Evolutionary conservation across 2,888 invertebrate species (phyloP).

Genomic region (Octonoba sinensis): DNA sequence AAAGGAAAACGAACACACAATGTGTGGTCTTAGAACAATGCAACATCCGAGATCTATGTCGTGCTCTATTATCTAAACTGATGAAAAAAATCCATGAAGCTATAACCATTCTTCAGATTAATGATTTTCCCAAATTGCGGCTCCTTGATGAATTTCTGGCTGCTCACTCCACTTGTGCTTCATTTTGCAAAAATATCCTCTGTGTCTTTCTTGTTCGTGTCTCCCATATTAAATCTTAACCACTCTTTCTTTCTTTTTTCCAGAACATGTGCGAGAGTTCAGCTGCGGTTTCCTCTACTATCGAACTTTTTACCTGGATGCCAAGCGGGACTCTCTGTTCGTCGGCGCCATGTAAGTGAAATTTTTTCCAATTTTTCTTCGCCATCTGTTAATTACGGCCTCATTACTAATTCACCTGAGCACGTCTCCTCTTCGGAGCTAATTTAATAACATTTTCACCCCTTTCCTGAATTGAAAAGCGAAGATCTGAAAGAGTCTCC

Average conservation of each 20-base stretch:
- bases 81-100: too few species aligned
- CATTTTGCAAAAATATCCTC: background rate
- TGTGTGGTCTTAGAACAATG: too few species aligned
- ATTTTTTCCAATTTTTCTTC: background rate
- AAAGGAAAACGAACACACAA: too few species aligned
- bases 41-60: too few species aligned
- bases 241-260: slow-evolving; percentile 35
- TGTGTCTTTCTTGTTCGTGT: slow-evolving; percentile 2
- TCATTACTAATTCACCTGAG: slow-evolving; percentile 6
- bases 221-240: too few species aligned
- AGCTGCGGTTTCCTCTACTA: slow-evolving; percentile 91
- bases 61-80: too few species aligned
- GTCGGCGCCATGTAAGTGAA: slow-evolving; percentile 88
- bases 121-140: too few species aligned
- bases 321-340: slow-evolving; percentile 87
- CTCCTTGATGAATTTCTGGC: too few species aligned
- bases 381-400: background rate
- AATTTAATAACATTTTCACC: slow-evolving; percentile 9
- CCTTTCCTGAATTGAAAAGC: background rate
- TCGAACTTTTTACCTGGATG: slow-evolving; percentile 90
- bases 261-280: slow-evolving; percentile 94
- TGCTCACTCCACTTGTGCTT: too few species aligned
- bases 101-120: too few species aligned
- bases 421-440: background rate
- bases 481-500: background rate